phyloP scores from a whole-genome alignment of 92 coral and sea anemone species.

The Anthopleura xanthogrammica region DNA sequence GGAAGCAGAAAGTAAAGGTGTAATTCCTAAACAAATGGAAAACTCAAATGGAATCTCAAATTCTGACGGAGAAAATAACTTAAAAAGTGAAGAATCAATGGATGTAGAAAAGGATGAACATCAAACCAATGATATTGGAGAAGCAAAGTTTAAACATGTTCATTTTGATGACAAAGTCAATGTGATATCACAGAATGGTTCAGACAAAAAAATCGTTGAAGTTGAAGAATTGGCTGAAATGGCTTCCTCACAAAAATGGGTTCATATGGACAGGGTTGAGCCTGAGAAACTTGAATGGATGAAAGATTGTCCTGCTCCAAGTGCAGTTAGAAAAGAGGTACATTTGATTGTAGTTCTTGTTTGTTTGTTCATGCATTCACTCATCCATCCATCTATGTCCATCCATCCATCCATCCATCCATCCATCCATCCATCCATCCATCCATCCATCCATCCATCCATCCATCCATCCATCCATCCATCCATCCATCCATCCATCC shows the following conservation, averaged over 20 bases:
- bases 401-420: background rate
- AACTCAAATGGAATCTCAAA: background rate
- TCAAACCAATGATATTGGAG: background rate
- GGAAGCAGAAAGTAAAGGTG: constrained; percentile 15
- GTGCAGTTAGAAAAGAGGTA: constrained; percentile 77
- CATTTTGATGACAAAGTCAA: constrained; percentile 33
- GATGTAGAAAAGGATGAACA: background rate
- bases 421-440: too few species aligned
- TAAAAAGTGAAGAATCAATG: constrained; percentile 16
- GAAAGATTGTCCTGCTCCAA: constrained; percentile 81
- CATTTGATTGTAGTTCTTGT: background rate
- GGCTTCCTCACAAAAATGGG: constrained; percentile 62
- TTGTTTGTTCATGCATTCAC: background rate
- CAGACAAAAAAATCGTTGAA: constrained; percentile 9
- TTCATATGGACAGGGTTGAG: constrained; percentile 90
- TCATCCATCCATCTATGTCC: background rate
- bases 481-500: too few species aligned
- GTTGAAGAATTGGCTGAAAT: constrained; percentile 41
- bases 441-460: background rate
- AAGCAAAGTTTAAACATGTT: constrained; percentile 29
- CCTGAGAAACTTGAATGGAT: constrained; percentile 93
- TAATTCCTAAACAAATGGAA: background rate
- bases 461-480: too few species aligned
- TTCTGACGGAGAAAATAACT: background rate
- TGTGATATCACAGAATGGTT: constrained; percentile 7